Conservation (phyloP, 2,888 invertebrate species). For the Volucella inanis region DNA sequence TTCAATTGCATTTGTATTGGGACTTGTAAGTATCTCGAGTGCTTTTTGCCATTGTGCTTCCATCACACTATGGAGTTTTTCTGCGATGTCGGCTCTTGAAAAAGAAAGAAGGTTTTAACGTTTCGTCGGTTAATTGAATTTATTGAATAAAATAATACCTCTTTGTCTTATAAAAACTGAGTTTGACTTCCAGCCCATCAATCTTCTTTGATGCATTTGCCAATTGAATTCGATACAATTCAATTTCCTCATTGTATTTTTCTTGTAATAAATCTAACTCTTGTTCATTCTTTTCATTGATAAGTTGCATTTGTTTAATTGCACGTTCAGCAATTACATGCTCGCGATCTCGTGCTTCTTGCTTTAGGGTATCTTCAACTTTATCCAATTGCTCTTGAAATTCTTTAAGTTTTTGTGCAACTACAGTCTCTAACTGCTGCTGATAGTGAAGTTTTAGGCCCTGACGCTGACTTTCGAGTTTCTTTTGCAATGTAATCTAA, state of each 20-base stretch:
- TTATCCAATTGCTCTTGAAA: slow-evolving; percentile 90
- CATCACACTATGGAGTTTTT: slow-evolving; percentile 90
- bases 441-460: slow-evolving; percentile 91
- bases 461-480: slow-evolving; percentile 86
- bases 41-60: slow-evolving; percentile 92
- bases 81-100: slow-evolving; percentile 87
- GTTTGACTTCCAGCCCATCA: slow-evolving; percentile 86
- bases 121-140: neutral
- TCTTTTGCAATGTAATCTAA: slow-evolving; percentile 84
- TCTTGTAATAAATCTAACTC: slow-evolving; percentile 91
- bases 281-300: slow-evolving; percentile 88
- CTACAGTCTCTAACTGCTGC: slow-evolving; percentile 91
- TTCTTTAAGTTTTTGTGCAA: slow-evolving; percentile 89
- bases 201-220: slow-evolving; percentile 88
- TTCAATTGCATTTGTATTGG: slow-evolving; percentile 76
- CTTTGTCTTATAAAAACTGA: slow-evolving; percentile 81
- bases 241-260: slow-evolving; percentile 90
- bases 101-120: neutral
- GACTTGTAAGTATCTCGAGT: slow-evolving; percentile 86
- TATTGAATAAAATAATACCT: slow-evolving; percentile 75
- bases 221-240: slow-evolving; percentile 88
- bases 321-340: slow-evolving; percentile 87
- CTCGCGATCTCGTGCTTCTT: slow-evolving; percentile 87
- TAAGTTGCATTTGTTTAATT: slow-evolving; percentile 88
- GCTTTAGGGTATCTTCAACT: slow-evolving; percentile 87